Base-by-base conservation (phyloP, 2,888 invertebrate genomes). In the Euclidia mi region DNA sequence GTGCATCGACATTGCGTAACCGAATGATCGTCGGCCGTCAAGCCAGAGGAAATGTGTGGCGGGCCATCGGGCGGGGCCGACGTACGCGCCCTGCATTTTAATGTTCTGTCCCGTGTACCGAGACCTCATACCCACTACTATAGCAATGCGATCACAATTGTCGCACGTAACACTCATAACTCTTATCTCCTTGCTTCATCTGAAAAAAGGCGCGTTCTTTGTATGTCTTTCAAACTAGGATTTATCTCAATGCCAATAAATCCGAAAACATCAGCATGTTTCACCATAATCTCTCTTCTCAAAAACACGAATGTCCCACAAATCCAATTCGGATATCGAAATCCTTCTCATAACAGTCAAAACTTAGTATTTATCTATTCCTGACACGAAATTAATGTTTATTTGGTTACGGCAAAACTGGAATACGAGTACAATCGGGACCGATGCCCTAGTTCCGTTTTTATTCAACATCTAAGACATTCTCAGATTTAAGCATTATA, bases 51-150 rank as follows among this genome's bases (percentile, higher is more conserved):
- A 78, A 71, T 64, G 69, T 65, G 63, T 63, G 65, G 76, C 55
- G 60, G 68, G 71, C 32, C n/a, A n/a, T n/a, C n/a, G n/a, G n/a
- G n/a, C 48, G 75, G 72, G 76, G 67, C 69, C 77, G 65, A 58
- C 71, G 71, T 62, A 83, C 88, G 86, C 79, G 84, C 69, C 71
- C 76, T 81, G 89, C 87, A 89, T 89, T 77, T 78, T 88, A 89
- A 90, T 89, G 76, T 65, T 56, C 53, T 71, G 76, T 68, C 78
- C 82, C 76, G 77, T 74, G 79, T 44, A 50, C 70, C 41, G 51
- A 71, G 70, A 71, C 69, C 74, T 76, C 60, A 43, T 44, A 38
- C 42, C 64, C 68, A 47, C 63, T 71, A 72, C 67, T 51, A 65
- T 56, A 63, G 68, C 37, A 58, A 73, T 66, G 73, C 72, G 72